A percentile compares a stretch with the other conserved stretches of the same genome.
phyloP scores from a whole-genome alignment of 2,888 invertebrate species.

The Aleiodes alternator region DNA sequence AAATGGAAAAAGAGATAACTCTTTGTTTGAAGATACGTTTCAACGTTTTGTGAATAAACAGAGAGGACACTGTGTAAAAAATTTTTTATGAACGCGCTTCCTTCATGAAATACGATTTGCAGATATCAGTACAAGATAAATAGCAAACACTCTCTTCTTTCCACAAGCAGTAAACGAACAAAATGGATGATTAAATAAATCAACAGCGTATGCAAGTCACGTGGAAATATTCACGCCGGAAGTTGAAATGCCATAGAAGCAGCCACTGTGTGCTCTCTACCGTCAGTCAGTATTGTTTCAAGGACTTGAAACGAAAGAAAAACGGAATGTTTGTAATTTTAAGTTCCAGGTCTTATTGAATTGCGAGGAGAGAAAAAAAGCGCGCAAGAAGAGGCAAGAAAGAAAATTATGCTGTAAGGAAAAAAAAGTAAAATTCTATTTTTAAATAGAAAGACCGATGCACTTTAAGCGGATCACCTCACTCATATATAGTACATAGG shows the following conservation, averaged over 20 bases:
- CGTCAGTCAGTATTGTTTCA: constrained; percentile 53
- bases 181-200: constrained; percentile 16
- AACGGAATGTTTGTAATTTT: constrained; percentile 18
- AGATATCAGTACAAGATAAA: constrained; percentile 35
- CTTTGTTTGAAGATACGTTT: constrained; percentile 27
- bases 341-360: background rate
- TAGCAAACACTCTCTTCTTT: background rate
- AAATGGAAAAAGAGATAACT: constrained; percentile 1
- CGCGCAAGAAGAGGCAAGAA: too few species aligned
- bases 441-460: constrained; percentile 45
- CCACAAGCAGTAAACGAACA: background rate
- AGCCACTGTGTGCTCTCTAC: constrained; percentile 27
- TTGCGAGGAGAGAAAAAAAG: background rate
- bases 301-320: constrained; percentile 50
- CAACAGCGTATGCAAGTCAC: constrained; percentile 55
- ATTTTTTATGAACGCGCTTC: constrained; percentile 11
- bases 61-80: constrained; percentile 19
- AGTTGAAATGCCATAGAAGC: constrained; percentile 53
- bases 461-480: constrained; percentile 42
- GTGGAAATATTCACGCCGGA: constrained; percentile 59
- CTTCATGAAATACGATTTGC: constrained; percentile 24
- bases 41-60: constrained; percentile 17
- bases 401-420: background rate
- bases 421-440: constrained; percentile 17
- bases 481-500: constrained; percentile 19